Base-by-base conservation (phyloP, 2,113 vertebrate genomes). In the Chloropsis cyanopogon region DNA sequence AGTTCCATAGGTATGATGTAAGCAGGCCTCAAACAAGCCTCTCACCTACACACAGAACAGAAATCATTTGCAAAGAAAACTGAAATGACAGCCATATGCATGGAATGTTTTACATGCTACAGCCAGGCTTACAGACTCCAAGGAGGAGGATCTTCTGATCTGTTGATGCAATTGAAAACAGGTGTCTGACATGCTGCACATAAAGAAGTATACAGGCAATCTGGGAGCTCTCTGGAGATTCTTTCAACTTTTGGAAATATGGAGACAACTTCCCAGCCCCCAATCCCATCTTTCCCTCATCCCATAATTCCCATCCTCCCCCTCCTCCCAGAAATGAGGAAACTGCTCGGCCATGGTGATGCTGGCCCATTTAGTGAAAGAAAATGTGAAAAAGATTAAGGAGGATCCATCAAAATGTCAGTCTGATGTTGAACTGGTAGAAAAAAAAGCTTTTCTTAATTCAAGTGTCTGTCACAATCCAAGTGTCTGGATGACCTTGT, bases 91-190 rank as follows among this genome's bases (percentile, higher is more conserved):
- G 97, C 96, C 97, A 97, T 83, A 89, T 97, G 96, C 91, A 96
- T 4, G n/a, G 84, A 81, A 94, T 63, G 24, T 86, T 97, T 97
- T 97, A 96, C 94, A 83, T 89, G 93, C 82, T 78, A 59, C 4
- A 14, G 85, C 85, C 80, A 82, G 73, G 83, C 90, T 94, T 69
- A 33, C 92, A 96, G 94, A 82, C 86, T 69, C 73, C 53, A 96
- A 82, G 82, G 77, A 88, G 90, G 93, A 94, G 88, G 86, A 97
- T 97, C 92, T 81, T 97, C 96, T 97, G 97, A 97, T 97, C 97
- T 97, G 96, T 97, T 82, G 87, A 92, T 41, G 72, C 84, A 95
- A 98, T 98, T 98, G 97, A 92, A 98, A 98, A 98, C 98, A 98
- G 97, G 97, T 98, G 98, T 94, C 63, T 0, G 16, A 87, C 94